Evolutionary conservation across 2,113 vertebrate genomes (phyloP), one percentile per base, ranked within the genome.

Genomic region (Oenanthe melanoleuca): DNA sequence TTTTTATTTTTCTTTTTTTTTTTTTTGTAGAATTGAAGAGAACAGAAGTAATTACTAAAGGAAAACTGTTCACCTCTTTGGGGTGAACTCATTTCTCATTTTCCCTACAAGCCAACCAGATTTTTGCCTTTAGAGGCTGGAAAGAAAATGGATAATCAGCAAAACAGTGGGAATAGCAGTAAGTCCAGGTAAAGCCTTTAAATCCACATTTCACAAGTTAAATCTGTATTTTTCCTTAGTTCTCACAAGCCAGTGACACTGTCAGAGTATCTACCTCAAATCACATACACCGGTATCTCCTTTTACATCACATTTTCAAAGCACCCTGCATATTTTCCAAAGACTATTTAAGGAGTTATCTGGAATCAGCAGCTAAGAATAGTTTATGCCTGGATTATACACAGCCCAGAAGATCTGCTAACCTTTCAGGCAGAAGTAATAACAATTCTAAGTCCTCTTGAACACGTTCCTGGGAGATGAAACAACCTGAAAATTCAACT

Each of bases 321-420:
- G 38, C 14, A 92, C 49, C 19, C 86, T 31, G 57, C 69, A 74
- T 93, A 78, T 80, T 95, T 97, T 96, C 90, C 65, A 0, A 88
- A 74, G 86, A 42, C 93, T 96, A 86, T 97, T 97, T 94, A 96
- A 93, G 95, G 96, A 94, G 86, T 90, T 95, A 88, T 93, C 90
- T 96, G 75, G 72, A 93, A 92, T 49, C 94, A 92, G 90, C 72
- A 81, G 69, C 90, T 84, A 84, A 81, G 88, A 92, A 96, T 94
- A 96, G 90, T 86, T 94, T 95, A 88, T 81, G 86, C 86, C 11
- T 8, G 69, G 75, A 70, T 33, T 94, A 66, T 86, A 93, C 42
- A 95, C 60, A 96, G 80, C 88, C 65, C 52, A 55, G 75, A 88
- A 92, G 80, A 78, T 86, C 80, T 90, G 77, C 84, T 94, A 96